Conservation (phyloP, 2,888 invertebrate species). For the Alviniconcha strummeri region DNA sequence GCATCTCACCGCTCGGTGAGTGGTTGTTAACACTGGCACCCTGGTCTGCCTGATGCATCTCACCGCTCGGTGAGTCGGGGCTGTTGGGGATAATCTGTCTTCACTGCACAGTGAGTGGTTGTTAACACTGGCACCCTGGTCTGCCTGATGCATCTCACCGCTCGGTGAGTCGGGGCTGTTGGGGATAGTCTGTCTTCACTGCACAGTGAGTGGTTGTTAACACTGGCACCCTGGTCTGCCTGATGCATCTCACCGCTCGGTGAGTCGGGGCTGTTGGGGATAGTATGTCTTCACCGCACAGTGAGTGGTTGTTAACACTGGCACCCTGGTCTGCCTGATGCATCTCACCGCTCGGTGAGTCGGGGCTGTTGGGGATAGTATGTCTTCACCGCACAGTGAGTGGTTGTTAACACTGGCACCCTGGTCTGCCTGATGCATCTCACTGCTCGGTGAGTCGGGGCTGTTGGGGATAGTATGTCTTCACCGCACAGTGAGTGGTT, state of each 20-base stretch:
- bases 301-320: constrained; percentile 54
- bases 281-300: constrained; percentile 72
- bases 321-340: constrained; percentile 67
- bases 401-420: constrained; percentile 45
- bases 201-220: constrained; percentile 63
- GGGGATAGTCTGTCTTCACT: too few species aligned
- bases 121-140: constrained; percentile 62
- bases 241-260: constrained; percentile 72
- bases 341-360: constrained; percentile 70
- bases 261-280: too few species aligned
- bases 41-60: constrained; percentile 69
- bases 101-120: constrained; percentile 68
- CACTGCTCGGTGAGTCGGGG: too few species aligned
- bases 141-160: constrained; percentile 70
- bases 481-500: too few species aligned
- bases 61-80: constrained; percentile 72
- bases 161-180: too few species aligned
- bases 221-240: constrained; percentile 65
- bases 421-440: constrained; percentile 57
- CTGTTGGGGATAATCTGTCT: too few species aligned
- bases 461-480: too few species aligned
- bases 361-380: too few species aligned
- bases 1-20: constrained; percentile 71
- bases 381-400: too few species aligned
- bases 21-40: constrained; percentile 53